Evolutionary conservation across 37 sponge, comb jelly and placozoan genomes (phyloP).

Genomic region (Cladorhizidae sp.): DNA sequence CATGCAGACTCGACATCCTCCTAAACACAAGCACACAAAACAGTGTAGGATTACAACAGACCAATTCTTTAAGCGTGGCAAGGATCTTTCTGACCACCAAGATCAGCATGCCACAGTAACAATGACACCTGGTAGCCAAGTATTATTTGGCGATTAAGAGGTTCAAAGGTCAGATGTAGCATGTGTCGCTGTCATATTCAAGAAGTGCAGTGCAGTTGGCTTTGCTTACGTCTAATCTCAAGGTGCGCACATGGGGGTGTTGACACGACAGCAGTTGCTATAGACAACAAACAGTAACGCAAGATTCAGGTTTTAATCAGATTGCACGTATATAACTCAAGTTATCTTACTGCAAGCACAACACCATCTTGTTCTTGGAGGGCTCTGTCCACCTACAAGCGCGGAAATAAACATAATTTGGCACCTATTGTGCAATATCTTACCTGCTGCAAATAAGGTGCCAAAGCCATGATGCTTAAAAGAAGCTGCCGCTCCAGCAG

Average conservation of each 20-base stretch:
- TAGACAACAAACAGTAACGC: neutral
- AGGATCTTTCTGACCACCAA: neutral
- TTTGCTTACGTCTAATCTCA: slow-evolving; percentile 36
- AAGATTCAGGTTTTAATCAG: neutral
- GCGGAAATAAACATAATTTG: neutral
- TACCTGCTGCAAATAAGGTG: slow-evolving; percentile 50
- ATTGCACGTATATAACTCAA: neutral
- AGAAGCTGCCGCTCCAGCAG: too few relatives aligned
- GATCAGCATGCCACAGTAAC: neutral
- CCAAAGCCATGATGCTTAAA: slow-evolving; percentile 17
- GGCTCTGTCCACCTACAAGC: slow-evolving; percentile 30
- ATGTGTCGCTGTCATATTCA: too few relatives aligned
- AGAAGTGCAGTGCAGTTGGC: neutral
- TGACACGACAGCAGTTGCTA: slow-evolving; percentile 50
- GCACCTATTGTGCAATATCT: too few relatives aligned
- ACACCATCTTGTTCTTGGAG: slow-evolving; percentile 37
- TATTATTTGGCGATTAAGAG: neutral
- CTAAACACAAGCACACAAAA: neutral
- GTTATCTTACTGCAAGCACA: slow-evolving; percentile 49
- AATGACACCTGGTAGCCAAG: neutral
- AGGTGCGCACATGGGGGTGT: slow-evolving; percentile 64
- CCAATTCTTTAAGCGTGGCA: neutral
- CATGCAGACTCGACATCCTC: slow-evolving; percentile 57
- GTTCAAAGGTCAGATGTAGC: neutral
- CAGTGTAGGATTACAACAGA: too few relatives aligned